These are phyloP conservation scores for Clostera curtula DNA, from an alignment of 2,888 invertebrate species.

Conservation along the genomic window DNA sequence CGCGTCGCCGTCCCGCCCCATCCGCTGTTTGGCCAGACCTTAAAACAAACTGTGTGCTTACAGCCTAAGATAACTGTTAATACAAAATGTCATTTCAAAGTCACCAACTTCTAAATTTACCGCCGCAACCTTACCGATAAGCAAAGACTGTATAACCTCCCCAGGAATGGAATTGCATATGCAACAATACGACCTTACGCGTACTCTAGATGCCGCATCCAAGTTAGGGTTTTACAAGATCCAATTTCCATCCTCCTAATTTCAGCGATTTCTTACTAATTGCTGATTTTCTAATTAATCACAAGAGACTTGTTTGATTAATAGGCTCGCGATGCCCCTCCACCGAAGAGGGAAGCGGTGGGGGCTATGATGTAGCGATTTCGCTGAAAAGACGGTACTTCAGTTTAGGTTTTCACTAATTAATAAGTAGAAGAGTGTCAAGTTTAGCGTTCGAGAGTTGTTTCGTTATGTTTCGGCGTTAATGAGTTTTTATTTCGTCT, in stretches of 20 bases:
- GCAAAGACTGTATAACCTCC: too few relatives aligned
- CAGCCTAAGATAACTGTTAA: too few relatives aligned
- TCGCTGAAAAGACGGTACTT: constrained; percentile 18
- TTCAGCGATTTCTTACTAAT: constrained; percentile 55
- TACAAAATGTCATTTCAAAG: too few relatives aligned
- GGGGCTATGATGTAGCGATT: constrained; percentile 27
- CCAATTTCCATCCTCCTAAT: constrained; percentile 29
- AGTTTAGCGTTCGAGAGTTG: constrained; percentile 17
- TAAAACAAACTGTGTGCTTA: too few relatives aligned
- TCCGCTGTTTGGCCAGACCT: too few relatives aligned
- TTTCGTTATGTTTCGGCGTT: constrained; percentile 11
- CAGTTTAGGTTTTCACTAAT: constrained; percentile 49
- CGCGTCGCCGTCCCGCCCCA: too few relatives aligned
- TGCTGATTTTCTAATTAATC: constrained; percentile 71
- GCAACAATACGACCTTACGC: too few relatives aligned
- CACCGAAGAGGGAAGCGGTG: constrained; percentile 26
- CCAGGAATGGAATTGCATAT: too few relatives aligned
- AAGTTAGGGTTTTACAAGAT: neutral
- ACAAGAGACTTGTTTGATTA: constrained; percentile 66
- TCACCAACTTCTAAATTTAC: too few relatives aligned
- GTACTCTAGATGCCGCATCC: constrained; percentile 8
- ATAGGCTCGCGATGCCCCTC: constrained; percentile 48
- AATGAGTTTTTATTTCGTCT: neutral
- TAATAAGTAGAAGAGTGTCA: constrained; percentile 44
- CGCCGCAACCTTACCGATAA: too few relatives aligned